These are phyloP conservation scores for Crotophaga sulcirostris DNA, from an alignment of 2,113 vertebrate genomes.

Conservation along the genomic window DNA sequence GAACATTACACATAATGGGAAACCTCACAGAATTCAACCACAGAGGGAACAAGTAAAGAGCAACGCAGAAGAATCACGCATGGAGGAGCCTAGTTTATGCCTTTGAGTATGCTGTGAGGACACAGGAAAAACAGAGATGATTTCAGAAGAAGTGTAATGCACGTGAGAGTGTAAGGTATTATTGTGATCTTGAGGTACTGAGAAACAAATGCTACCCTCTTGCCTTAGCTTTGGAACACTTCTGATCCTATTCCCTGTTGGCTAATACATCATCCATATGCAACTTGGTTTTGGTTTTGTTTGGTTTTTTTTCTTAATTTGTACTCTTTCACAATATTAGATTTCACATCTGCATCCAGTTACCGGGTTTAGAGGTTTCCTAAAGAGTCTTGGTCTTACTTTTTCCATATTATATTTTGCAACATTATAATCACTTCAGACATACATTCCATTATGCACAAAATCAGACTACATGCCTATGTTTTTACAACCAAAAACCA, in stretches of 20 bases:
- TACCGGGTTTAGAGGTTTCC: neutral
- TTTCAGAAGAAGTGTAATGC: neutral
- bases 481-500: neutral
- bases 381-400: neutral
- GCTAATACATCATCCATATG: neutral
- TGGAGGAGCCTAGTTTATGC: neutral
- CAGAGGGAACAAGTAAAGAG: neutral
- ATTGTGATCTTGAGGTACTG: neutral
- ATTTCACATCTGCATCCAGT: neutral
- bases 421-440: neutral
- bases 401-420: neutral
- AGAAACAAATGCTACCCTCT: neutral
- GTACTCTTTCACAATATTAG: neutral
- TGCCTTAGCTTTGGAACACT: neutral
- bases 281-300: neutral
- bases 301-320: neutral
- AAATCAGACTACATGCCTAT: neutral
- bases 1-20: neutral
- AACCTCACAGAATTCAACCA: neutral
- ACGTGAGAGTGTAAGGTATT: neutral
- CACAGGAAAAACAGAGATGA: neutral
- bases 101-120: rapidly evolving
- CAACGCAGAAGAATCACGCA: neutral
- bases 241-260: neutral
- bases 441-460: neutral